Evolutionary conservation across 2,797 vertebrate species (phyloP), one percentile per base, ranked within the genome.

Genomic region (Denticeps clupeoides): DNA sequence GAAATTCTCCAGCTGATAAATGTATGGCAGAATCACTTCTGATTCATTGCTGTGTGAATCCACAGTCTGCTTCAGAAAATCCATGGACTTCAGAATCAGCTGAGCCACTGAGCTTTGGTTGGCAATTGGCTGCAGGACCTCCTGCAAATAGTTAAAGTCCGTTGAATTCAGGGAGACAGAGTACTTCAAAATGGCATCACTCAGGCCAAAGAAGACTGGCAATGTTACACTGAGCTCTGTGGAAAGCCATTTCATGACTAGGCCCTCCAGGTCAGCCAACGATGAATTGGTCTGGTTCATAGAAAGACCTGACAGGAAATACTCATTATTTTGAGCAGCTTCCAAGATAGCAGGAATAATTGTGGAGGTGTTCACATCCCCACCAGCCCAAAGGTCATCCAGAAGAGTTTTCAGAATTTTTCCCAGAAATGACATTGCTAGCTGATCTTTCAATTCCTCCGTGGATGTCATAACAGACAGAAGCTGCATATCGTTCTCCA

Each of bases 101-200:
- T 81, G 65, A 2, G 65, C 64, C 32, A 62, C 1, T 49, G 72
- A 73, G 21, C 69, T 78, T 56, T 77, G 68, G 40, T 73, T 78
- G 43, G 52, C 64, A 41, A 77, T 70, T 28, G 69, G 67, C n/a
- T 51, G 38, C 12, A 81, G 44, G 25, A 52, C 47, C 51, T 75
- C 26, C 45, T 28, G 64, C 18, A 82, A 7, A 40, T 3, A 28
- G 6, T 56, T 59, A 43, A 68, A 43, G 12, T 62, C 41, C 0
- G 69, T 60, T 10, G 67, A 53, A n/a, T 53, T 16, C 15, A 82
- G 55, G 50, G 69, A 63, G 10, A 33, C 2, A n/a, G 63, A 64
- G 46, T 78, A 81, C 2, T 53, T 71, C 4, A 82, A 63, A 44
- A 80, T 48, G 28, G 23, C 25, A 7, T 71, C 37, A 18, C 60